phyloP scores from a whole-genome alignment of 1,140 invertebrate genomes.

The Zophobas atratus region DNA sequence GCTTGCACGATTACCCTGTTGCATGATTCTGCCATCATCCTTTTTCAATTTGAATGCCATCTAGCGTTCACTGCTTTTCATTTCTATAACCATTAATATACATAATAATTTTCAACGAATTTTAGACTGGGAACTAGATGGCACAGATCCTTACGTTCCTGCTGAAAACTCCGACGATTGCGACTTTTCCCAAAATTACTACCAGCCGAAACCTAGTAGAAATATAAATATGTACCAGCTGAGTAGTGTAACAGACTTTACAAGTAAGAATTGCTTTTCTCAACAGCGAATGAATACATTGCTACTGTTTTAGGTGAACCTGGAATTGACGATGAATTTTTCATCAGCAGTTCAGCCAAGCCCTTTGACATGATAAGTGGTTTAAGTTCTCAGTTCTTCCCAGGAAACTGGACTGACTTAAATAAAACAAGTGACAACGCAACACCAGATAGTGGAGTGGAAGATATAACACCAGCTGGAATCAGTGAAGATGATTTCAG shows the following conservation, averaged over 20 bases:
- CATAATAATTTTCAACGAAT: constrained; percentile 3
- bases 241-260: constrained; percentile 51
- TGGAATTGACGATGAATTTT: constrained; percentile 74
- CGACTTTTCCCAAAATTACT: constrained; percentile 35
- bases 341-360: constrained; percentile 79
- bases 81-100: constrained; percentile 4
- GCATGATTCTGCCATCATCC: too few relatives aligned
- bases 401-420: constrained; percentile 68
- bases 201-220: constrained; percentile 37
- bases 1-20: too few relatives aligned
- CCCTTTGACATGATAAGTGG: constrained; percentile 76
- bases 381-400: constrained; percentile 80
- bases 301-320: constrained; percentile 24
- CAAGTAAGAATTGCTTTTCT: constrained; percentile 44
- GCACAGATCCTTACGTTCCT: constrained; percentile 36
- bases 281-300: not conserved
- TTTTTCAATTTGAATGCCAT: not conserved
- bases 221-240: constrained; percentile 54
- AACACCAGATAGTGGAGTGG: constrained; percentile 74
- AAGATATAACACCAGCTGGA: constrained; percentile 72
- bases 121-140: constrained; percentile 64
- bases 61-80: constrained; percentile 5
- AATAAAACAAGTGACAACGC: constrained; percentile 63
- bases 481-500: constrained; percentile 61
- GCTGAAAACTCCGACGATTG: constrained; percentile 40